Conservation (phyloP, 2,888 invertebrate genomes). For the Dryocosmus kuriphilus region DNA sequence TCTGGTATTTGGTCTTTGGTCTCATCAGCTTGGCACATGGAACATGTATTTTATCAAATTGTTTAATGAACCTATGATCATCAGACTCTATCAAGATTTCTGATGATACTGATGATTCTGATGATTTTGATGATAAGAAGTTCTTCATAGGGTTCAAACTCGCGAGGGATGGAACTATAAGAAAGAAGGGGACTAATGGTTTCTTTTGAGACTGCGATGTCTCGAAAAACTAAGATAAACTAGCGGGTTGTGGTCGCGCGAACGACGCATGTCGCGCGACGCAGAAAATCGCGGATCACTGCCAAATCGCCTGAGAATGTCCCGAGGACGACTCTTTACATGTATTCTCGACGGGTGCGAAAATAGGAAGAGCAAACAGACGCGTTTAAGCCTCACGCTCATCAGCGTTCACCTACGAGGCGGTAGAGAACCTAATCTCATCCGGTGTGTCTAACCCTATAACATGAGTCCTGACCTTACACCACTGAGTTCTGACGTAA, state of each 20-base stretch:
- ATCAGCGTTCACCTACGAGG: slow-evolving; percentile 21
- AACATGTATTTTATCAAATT: too few species aligned
- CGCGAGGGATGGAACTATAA: background rate
- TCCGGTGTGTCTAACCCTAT: slow-evolving; percentile 3
- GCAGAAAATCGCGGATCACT: slow-evolving; percentile 57
- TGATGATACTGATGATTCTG: background rate
- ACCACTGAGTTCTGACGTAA: slow-evolving; percentile 2
- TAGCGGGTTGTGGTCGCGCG: slow-evolving; percentile 44
- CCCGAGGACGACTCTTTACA: slow-evolving; percentile 45
- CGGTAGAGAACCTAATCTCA: slow-evolving; percentile 19
- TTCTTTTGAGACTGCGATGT: background rate
- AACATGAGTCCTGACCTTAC: slow-evolving; percentile 17
- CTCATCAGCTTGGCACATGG: background rate
- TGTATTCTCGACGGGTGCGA: slow-evolving; percentile 31
- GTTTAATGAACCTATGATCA: too few species aligned
- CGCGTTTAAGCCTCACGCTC: background rate
- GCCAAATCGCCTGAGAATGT: slow-evolving; percentile 54
- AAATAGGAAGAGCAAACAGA: slow-evolving; percentile 44
- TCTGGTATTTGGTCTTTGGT: background rate
- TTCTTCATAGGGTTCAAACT: background rate
- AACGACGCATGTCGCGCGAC: slow-evolving; percentile 46
- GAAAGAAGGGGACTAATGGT: background rate
- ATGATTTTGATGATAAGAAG: background rate
- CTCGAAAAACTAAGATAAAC: slow-evolving; percentile 15
- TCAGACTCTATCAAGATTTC: too few species aligned